Evolutionary conservation across 2,113 vertebrate genomes (phyloP).

Genomic region (Callopanchax toddi): DNA sequence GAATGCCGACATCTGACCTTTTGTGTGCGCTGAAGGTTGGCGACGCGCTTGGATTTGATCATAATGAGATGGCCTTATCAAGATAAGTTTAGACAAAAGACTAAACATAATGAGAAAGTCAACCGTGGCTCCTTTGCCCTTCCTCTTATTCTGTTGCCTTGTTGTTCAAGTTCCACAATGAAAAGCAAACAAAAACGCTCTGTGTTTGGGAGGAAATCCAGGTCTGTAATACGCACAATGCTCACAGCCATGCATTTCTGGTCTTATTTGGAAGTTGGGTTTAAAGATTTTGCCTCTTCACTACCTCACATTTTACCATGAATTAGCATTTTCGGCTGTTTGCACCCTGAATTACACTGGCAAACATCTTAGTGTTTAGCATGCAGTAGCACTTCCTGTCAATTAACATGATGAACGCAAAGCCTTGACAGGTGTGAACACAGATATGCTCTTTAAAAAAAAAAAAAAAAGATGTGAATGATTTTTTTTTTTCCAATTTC

Average conservation of each 20-base stretch:
- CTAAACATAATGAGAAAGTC: constrained; percentile 51
- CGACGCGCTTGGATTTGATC: constrained; percentile 44
- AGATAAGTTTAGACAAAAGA: constrained; percentile 35
- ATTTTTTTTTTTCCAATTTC: constrained; percentile 4
- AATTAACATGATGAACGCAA: constrained; percentile 59
- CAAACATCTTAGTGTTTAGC: constrained; percentile 26
- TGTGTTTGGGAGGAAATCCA: constrained; percentile 34
- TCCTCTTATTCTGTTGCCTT: constrained; percentile 56
- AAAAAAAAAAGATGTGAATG: constrained; percentile 16
- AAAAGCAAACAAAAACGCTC: constrained; percentile 52
- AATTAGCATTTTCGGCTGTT: constrained; percentile 42
- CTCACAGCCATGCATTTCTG: background rate
- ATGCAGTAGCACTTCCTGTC: constrained; percentile 46
- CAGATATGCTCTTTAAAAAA: constrained; percentile 12
- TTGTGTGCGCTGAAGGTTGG: background rate
- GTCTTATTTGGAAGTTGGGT: constrained; percentile 33
- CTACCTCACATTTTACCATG: constrained; percentile 8
- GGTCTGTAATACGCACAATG: constrained; percentile 28
- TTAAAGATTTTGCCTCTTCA: constrained; percentile 27
- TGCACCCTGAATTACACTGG: constrained; percentile 32
- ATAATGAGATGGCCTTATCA: constrained; percentile 45
- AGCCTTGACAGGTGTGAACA: constrained; percentile 30
- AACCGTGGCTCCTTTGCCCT: constrained; percentile 43
- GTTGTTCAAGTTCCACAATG: constrained; percentile 54
- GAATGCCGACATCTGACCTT: constrained; percentile 8